These are phyloP conservation scores for Hirundichthys speculiger DNA, from an alignment of 2,113 vertebrate genomes.

Conservation along the genomic window DNA sequence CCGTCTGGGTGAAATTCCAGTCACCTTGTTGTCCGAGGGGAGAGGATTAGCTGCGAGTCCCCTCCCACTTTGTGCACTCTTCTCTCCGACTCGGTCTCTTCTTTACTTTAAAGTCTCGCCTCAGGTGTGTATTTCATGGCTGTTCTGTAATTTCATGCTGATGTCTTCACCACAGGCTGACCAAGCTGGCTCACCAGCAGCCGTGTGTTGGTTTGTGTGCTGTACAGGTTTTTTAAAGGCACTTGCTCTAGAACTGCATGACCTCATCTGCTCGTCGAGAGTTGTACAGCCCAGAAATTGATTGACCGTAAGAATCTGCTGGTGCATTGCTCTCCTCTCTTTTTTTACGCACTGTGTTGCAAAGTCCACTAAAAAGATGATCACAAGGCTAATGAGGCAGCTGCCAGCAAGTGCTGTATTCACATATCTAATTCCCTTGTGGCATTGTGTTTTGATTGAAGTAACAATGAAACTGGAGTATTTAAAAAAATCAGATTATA, in stretches of 20 bases:
- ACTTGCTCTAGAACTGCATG: constrained; percentile 25
- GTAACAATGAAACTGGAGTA: constrained; percentile 7
- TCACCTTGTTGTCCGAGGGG: constrained; percentile 46
- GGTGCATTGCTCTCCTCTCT: constrained; percentile 49
- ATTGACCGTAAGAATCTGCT: constrained; percentile 48
- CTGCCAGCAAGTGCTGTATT: constrained; percentile 30
- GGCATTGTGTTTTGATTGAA: constrained; percentile 18
- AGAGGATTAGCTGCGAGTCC: constrained; percentile 34
- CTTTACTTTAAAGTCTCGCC: constrained; percentile 41
- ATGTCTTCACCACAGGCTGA: constrained; percentile 18
- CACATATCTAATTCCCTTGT: constrained; percentile 40
- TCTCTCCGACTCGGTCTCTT: constrained; percentile 34
- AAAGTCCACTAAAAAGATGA: constrained; percentile 40
- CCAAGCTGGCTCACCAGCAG: constrained; percentile 16
- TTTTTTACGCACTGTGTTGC: constrained; percentile 31
- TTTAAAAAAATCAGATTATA: background rate
- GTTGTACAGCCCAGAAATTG: constrained; percentile 46
- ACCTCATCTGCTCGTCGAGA: constrained; percentile 44
- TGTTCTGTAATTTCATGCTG: constrained; percentile 78
- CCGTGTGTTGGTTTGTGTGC: constrained; percentile 13
- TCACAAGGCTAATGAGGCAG: constrained; percentile 38
- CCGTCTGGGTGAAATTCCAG: constrained; percentile 62
- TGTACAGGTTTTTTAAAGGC: constrained; percentile 44
- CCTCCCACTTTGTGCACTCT: constrained; percentile 12
- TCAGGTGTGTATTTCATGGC: constrained; percentile 71